Evolutionary conservation across 2,797 vertebrate genomes (phyloP).

Genomic region (Lagocephalus sceleratus): DNA sequence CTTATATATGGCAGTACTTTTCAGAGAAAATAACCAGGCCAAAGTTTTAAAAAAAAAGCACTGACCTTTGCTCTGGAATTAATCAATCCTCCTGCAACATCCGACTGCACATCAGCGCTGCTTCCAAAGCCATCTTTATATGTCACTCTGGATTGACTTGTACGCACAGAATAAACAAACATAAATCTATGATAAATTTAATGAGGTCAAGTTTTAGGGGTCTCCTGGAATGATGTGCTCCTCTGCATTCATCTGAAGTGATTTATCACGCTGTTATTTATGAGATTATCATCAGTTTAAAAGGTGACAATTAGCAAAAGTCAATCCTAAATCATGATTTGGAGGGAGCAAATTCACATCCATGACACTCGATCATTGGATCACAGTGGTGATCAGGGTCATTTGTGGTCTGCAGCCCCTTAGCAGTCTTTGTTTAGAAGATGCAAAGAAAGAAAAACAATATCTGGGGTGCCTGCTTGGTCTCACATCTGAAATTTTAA

Average conservation of each 20-base stretch:
- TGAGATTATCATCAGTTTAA: constrained; percentile 41
- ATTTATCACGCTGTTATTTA: constrained; percentile 38
- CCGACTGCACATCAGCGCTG: constrained; percentile 10
- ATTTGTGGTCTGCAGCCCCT: constrained; percentile 10
- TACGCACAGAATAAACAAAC: constrained; percentile 24
- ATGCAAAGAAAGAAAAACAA: constrained; percentile 10
- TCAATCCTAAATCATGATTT: constrained; percentile 14
- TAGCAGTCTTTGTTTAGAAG: constrained; percentile 20
- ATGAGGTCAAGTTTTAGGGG: constrained; percentile 52
- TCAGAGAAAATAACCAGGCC: too few relatives aligned
- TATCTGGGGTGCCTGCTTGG: constrained; percentile 28
- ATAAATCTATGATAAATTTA: constrained; percentile 58
- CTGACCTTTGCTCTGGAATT: constrained; percentile 11
- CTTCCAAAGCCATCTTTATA: constrained; percentile 37
- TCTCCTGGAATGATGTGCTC: constrained; percentile 17
- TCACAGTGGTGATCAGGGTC: constrained; percentile 15
- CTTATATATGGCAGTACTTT: neutral
- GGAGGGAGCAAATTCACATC: constrained; percentile 10
- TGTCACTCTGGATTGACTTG: constrained; percentile 40
- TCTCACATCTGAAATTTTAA: constrained; percentile 56
- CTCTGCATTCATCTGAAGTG: constrained; percentile 18
- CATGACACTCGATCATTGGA: constrained; percentile 24
- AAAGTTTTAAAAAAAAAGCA: too few relatives aligned
- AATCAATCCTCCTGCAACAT: constrained; percentile 1
- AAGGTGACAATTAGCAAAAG: constrained; percentile 35